Percentiles rank a stretch among this genome's conserved stretches.
phyloP scores from a whole-genome alignment of 2,113 vertebrate species.

The Sula dactylatra region DNA sequence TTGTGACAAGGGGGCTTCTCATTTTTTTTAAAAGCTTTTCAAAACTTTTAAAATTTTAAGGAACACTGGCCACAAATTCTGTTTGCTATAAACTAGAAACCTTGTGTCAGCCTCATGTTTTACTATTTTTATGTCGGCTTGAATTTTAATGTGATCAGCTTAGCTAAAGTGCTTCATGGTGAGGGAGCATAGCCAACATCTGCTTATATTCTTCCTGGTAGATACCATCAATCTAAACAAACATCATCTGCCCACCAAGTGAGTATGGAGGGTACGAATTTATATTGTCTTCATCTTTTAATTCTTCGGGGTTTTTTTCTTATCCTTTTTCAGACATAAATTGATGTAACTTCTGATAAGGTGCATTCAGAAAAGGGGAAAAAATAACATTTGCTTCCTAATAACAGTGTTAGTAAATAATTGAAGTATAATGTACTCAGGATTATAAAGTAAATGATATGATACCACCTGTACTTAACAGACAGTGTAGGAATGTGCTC shows the following conservation, averaged over 20 bases:
- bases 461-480: background rate
- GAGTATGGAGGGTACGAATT: background rate
- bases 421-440: background rate
- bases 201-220: background rate
- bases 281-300: background rate
- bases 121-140: background rate
- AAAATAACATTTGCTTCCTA: background rate
- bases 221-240: background rate
- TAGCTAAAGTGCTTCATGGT: background rate
- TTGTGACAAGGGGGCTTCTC: background rate
- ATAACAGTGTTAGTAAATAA: background rate
- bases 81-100: background rate
- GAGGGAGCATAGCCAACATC: background rate
- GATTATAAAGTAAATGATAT: background rate
- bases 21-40: background rate
- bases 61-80: fast-evolving
- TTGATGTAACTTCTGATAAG: background rate
- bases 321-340: background rate
- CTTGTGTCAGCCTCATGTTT: background rate
- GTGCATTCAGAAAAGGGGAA: background rate
- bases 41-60: background rate
- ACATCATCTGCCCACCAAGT: background rate
- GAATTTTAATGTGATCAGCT: background rate
- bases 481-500: background rate
- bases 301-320: background rate